Evolutionary conservation across 2,797 vertebrate genomes (phyloP), one percentile per base, ranked within the genome.

Genomic region (Syngnathus acus): DNA sequence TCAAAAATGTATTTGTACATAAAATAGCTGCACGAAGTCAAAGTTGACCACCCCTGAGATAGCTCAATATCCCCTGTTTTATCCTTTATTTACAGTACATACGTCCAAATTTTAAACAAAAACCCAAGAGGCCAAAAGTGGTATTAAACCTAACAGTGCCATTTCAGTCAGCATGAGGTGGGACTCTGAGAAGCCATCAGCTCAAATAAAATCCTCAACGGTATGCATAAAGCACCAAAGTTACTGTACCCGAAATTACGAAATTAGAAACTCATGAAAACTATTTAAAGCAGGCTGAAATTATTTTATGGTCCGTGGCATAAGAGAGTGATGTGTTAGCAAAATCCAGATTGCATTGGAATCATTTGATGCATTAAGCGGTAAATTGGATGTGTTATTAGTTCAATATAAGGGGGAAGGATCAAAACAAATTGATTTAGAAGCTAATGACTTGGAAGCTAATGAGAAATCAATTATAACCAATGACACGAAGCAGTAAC

Each of bases 381-480:
- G 59, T 48, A 80, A 82, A 86, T 62, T 71, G 43, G 45, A 76
- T 64, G 66, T 65, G 60, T 77, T 81, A 83, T 81, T 67, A 73
- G 73, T 67, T 50, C 63, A 83, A 77, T 68, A 72, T 47, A 68
- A 74, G 66, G 64, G 59, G 61, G 72, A 76, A 50, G 37, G 47
- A 78, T 77, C 78, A 59, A 70, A 80, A 66, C 23, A 16, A 45
- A 70, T 55, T 62, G 58, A 71, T 62, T 66, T 57, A 42, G 54
- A 42, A 75, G 51, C 62, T 81, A 83, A 85, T 85, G 80, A 81
- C 51, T 78, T 80, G 72, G 72, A 58, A 37, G 55, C 32, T 38
- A 65, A 68, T 83, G 85, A 66, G 69, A 84, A 86, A 85, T 85
- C 76, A 86, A 86, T 86, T 85, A 84, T 26, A 62, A 8, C 21